Base-by-base conservation (phyloP, 2,888 invertebrate genomes). In the Calameuta idolon region DNA sequence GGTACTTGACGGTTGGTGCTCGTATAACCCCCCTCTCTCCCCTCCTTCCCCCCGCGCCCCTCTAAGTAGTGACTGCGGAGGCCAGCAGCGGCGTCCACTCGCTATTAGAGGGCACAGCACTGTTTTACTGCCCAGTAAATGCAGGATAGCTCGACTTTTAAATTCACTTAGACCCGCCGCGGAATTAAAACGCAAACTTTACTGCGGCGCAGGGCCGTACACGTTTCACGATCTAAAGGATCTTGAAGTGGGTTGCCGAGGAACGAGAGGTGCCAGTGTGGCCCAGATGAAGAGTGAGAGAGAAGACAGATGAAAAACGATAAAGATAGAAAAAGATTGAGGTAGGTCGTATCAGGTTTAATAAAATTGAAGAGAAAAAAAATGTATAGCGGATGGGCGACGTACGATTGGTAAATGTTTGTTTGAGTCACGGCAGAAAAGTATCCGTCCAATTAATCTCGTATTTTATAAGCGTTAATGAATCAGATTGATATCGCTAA, bases 41-140 rank as follows among this genome's bases (percentile, higher is more conserved):
- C 12, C 30, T 12, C 69, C 31, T n/a, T n/a, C 11, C 1, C 5
- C 69, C 69, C 69, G 4, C 30, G 9, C 1, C 69, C 69, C 80
- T 35, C 82, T 87, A 88, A 89, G 88, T 88, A 55, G 55, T 55
- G 55, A 55, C n/a, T 71, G 34, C 31, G 30, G 9, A 71, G 74
- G 74, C 34, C 74, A 30, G 33, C 74, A 79, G 73, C 71, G 71
- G 71, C 71, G 71, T 15, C 12, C 71, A 34, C 71, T 31, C 71
- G 34, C 71, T 71, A 71, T 71, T 89, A 89, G 84, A 89, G 89
- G 84, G 84, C 80, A 81, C 80, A 80, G 77, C 83, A 83, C 85
- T 31, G 71, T 71, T 88, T 90, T 90, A 90, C 86, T 82, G 89
- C 84, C 87, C 88, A 85, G 87, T 90, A 90, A 90, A 90, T 88